Conservation (phyloP, 1,140 invertebrate species). For the Trigoniulus corallinus region DNA sequence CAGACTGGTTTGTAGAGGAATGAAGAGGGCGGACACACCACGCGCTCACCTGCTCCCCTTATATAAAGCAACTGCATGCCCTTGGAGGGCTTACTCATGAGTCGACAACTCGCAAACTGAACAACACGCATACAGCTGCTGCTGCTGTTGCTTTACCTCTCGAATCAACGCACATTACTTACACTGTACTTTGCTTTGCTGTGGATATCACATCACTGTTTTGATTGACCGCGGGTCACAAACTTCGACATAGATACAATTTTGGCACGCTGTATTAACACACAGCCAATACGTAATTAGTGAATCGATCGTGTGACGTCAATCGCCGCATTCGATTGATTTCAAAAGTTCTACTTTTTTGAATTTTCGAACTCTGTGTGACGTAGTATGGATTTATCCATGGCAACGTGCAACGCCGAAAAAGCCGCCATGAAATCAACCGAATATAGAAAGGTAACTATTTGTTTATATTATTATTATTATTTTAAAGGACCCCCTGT, state of each 20-base stretch:
- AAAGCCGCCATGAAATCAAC: slow-evolving; percentile 3
- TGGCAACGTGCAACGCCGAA: slow-evolving; percentile 2
- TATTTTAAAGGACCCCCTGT: neutral
- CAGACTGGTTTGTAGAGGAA: too few relatives aligned
- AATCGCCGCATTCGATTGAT: too few relatives aligned
- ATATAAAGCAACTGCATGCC: neutral
- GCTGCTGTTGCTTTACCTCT: neutral
- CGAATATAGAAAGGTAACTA: slow-evolving; percentile 9
- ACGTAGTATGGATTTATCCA: neutral
- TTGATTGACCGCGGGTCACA: neutral
- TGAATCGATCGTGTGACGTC: too few relatives aligned
- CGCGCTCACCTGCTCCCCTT: slow-evolving; percentile 6
- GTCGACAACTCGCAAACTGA: slow-evolving; percentile 3
- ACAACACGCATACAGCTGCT: too few relatives aligned
- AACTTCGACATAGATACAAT: neutral
- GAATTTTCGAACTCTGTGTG: neutral
- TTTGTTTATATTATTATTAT: slow-evolving; percentile 2
- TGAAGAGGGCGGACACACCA: too few relatives aligned
- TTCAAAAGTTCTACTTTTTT: too few relatives aligned
- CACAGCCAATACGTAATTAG: too few relatives aligned
- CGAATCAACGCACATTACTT: neutral
- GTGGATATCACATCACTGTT: neutral
- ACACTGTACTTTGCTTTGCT: neutral
- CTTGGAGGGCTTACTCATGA: neutral
- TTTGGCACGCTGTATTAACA: too few relatives aligned